A percentile compares a stretch with the other conserved stretches of the same genome.
These are phyloP conservation scores for Himalopsyche japonica DNA, from an alignment of 2,888 invertebrate species.

Conservation along the genomic window DNA sequence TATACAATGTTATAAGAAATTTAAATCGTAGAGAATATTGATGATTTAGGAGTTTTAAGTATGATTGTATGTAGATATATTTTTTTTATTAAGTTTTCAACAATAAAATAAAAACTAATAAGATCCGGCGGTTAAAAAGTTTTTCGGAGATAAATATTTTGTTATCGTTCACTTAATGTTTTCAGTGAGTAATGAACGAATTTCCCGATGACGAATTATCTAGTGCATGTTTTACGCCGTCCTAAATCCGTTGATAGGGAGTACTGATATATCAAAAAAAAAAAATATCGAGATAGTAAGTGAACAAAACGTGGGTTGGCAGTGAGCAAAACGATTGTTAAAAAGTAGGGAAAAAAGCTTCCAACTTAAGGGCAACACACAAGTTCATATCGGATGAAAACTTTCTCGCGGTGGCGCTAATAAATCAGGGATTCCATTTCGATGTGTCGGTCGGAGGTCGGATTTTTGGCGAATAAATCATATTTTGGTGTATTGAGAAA, in stretches of 20 bases:
- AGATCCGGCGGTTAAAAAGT: too few relatives aligned
- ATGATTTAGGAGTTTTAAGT: too few relatives aligned
- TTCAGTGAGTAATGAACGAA: too few relatives aligned
- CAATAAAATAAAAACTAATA: too few relatives aligned
- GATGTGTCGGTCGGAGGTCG: neutral
- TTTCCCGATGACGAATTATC: slow-evolving; percentile 5
- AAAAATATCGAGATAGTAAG: neutral
- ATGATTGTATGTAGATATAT: too few relatives aligned
- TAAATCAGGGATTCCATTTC: neutral
- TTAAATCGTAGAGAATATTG: too few relatives aligned
- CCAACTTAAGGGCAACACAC: neutral
- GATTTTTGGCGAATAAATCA: neutral
- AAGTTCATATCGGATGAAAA: neutral
- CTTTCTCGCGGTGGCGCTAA: neutral
- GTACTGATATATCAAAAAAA: slow-evolving; percentile 46
- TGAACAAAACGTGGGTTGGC: slow-evolving; percentile 3
- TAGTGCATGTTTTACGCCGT: neutral
- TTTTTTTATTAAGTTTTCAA: too few relatives aligned
- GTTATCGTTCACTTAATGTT: neutral
- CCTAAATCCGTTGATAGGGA: slow-evolving; percentile 6
- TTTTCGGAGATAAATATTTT: too few relatives aligned
- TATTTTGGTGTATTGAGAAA: neutral
- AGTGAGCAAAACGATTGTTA: neutral
- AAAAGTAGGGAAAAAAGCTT: neutral
- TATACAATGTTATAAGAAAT: too few relatives aligned